Evolutionary conservation across 1,140 invertebrate species (phyloP).

Genomic region (Holotrichia oblita): DNA sequence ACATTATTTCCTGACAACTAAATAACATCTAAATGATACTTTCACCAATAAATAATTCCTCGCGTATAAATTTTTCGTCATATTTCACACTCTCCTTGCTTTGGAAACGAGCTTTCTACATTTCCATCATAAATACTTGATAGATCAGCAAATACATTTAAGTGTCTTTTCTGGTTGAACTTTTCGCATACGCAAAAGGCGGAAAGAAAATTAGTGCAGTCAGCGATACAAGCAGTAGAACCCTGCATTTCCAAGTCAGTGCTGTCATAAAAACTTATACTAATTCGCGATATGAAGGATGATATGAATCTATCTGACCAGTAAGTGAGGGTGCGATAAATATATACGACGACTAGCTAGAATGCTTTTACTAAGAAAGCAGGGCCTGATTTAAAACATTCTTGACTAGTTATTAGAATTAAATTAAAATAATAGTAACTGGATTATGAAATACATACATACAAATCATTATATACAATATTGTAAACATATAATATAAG

Average conservation of each 20-base stretch:
- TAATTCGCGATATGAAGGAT: constrained; percentile 15
- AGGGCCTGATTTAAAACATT: neutral
- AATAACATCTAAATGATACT: neutral
- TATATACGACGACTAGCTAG: constrained; percentile 42
- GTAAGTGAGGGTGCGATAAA: constrained; percentile 46
- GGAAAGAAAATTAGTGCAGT: neutral
- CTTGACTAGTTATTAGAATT: too few relatives aligned
- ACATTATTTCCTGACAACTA: too few relatives aligned
- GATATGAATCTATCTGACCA: constrained; percentile 44
- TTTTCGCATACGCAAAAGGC: constrained; percentile 12
- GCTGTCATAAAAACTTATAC: neutral
- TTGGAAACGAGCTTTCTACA: constrained; percentile 1
- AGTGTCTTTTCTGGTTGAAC: constrained; percentile 38
- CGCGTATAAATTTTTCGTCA: neutral
- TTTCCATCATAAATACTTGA: constrained; percentile 15
- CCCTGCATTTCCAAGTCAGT: neutral
- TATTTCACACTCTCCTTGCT: neutral
- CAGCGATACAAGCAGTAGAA: neutral
- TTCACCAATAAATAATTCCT: neutral
- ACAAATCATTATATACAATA: too few relatives aligned
- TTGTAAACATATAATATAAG: too few relatives aligned
- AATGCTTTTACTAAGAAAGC: neutral
- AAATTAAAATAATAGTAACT: too few relatives aligned
- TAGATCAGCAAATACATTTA: constrained; percentile 37
- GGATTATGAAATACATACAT: too few relatives aligned